These are phyloP conservation scores for Drosophila lacteicornis DNA, from an alignment of 1,140 invertebrate genomes.

Conservation along the genomic window DNA sequence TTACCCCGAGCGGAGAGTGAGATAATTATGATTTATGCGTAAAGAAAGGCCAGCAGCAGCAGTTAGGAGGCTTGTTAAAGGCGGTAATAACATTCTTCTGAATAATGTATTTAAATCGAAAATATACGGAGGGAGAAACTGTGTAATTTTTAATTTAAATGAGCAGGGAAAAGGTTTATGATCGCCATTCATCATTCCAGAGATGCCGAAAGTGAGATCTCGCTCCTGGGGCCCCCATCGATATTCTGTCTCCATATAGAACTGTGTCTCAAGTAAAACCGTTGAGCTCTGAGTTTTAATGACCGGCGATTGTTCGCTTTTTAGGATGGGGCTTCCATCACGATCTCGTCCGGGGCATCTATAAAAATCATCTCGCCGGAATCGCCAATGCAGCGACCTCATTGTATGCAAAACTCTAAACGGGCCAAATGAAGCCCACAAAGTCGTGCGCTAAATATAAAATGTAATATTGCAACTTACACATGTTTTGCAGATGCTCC, in stretches of 20 bases:
- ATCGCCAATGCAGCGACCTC: conserved; percentile 8
- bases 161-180: conserved; percentile 15
- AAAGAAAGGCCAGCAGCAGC: conserved; percentile 46
- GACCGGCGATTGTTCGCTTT: conserved; percentile 17
- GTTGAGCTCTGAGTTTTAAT: conserved; percentile 16
- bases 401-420: conserved; percentile 71
- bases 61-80: conserved; percentile 38
- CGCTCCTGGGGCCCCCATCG: not conserved
- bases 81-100: conserved; percentile 34
- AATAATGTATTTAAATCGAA: conserved; percentile 32
- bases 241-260: conserved; percentile 1
- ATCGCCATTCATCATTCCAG: conserved; percentile 13
- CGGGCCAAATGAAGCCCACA: conserved; percentile 27
- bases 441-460: conserved; percentile 79
- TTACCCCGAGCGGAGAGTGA: conserved; percentile 18
- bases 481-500: conserved; percentile 41
- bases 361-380: conserved; percentile 10
- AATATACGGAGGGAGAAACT: not conserved
- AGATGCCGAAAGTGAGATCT: conserved; percentile 1
- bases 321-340: conserved; percentile 54
- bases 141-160: conserved; percentile 31
- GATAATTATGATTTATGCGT: conserved; percentile 57
- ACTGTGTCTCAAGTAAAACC: not conserved
- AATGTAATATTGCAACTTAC: conserved; percentile 75
- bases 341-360: conserved; percentile 41